These are phyloP conservation scores for Myotis daubentonii DNA, from an alignment of 2,797 vertebrate genomes.

Conservation along the genomic window DNA sequence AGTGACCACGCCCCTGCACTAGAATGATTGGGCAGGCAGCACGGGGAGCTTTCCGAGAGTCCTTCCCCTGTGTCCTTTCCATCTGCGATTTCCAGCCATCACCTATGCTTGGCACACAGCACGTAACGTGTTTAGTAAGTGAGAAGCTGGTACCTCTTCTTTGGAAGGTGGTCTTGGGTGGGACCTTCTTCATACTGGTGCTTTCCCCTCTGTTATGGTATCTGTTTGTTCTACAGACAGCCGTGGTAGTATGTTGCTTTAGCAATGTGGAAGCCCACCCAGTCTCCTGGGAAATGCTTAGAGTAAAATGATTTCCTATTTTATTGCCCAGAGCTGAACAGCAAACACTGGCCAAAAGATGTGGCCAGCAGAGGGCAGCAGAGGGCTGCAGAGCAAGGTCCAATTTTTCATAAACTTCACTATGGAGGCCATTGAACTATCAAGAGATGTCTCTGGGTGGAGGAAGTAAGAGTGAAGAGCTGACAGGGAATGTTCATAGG, in stretches of 20 bases:
- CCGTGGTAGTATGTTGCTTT: not conserved
- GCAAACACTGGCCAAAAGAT: not conserved
- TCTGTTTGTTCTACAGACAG: too few relatives aligned
- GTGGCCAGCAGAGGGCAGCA: slow-evolving; percentile 67
- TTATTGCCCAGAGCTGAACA: not conserved
- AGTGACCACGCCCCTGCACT: not conserved
- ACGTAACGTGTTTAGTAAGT: not conserved
- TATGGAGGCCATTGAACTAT: not conserved
- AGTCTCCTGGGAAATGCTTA: not conserved
- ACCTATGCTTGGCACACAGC: not conserved
- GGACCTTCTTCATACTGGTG: not conserved
- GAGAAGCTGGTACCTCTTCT: not conserved
- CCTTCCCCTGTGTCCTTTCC: not conserved
- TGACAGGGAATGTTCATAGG: not conserved
- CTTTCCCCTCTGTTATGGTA: not conserved
- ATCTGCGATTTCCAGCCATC: not conserved
- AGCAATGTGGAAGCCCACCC: not conserved
- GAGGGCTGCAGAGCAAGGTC: slow-evolving; percentile 26
- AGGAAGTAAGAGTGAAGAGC: not conserved
- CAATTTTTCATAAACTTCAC: not conserved
- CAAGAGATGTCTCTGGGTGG: not conserved
- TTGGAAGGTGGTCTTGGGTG: not conserved
- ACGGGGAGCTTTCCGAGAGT: not conserved
- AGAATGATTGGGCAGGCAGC: not conserved
- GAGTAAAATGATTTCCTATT: not conserved